Evolutionary conservation across 2,113 vertebrate genomes (phyloP), one percentile per base, ranked within the genome.

Genomic region (Nerophis lumbriciformis): DNA sequence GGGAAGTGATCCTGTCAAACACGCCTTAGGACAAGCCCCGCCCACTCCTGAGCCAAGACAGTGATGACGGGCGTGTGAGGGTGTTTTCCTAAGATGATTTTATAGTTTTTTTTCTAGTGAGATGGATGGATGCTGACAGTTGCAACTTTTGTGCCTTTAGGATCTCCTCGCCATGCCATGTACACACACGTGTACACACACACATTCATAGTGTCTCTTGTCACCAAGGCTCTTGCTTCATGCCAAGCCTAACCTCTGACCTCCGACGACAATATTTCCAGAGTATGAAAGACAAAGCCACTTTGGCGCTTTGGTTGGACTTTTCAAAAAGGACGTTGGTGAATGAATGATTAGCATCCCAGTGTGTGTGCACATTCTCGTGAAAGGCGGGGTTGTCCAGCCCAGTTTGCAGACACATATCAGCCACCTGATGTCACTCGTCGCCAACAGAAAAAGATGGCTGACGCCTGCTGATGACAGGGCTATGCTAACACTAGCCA

Each of bases 401-500:
- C 84, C 84, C 84, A 83, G 81, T 83, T 78, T 86, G 82, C 65
- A 83, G 81, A 86, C 76, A 82, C 68, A 83, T 78, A 76, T 81
- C 81, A 76, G 82, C 75, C 80, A 73, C 65, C 64, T 71, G 80
- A 76, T 66, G 71, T 65, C 73, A 63, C 52, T 6, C 21, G 66
- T 73, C 62, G 47, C 74, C 57, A 16, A 42, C n/a, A 11, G 10
- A 54, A 60, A 68, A n/a, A 36, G 38, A 61, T 16, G 5, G 50
- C 63, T 21, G 51, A 69, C 51, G 6, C 61, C 71, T 78, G 59
- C 69, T 71, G 73, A 76, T 66, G 65, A 80, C 66, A 77, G 75
- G 85, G 80, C 79, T 72, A 75, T 79, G 66, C 82, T 79, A 82
- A 85, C 77, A 83, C 80, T 83, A 83, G 77, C 82, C 70, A 51